Evolutionary conservation across 2,888 invertebrate genomes (phyloP), one percentile per base, ranked within the genome.

Genomic region (Chymomyza amoena): DNA sequence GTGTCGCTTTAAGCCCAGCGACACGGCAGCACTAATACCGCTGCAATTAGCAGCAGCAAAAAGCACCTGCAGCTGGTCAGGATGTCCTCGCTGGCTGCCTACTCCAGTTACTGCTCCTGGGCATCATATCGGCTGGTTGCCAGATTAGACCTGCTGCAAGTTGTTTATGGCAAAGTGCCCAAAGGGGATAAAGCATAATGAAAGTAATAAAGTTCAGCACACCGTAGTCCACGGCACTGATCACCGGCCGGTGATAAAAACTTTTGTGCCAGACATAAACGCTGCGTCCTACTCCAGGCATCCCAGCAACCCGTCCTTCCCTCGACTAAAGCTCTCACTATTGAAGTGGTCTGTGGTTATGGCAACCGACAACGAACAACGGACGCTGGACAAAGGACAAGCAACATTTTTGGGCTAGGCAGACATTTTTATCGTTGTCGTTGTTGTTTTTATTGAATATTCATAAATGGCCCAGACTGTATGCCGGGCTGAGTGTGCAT

Each of bases 401-500:
- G 36, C 45, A 45, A 45, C 62, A 62, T 45, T 15, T 45, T 62
- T 50, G 63, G 63, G 62, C 15, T 39, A 51, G 64, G 77, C 88
- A 90, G 89, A 89, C 89, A 81, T 79, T 89, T 89, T 89, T 89
- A 89, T 90, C 89, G 89, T 69, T 77, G 45, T n/a, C 68, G 50
- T 72, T 81, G 68, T 76, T 84, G 78, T 79, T 88, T 84, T 84
- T 89, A 88, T 89, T 89, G 89, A 90, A 89, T 89, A 90, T 89
- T 89, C 90, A 89, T 39, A 61, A 51, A 20, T 62, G 50, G 50
- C 20, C 18, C 20, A 13, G 50, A 45, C 45, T 50, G 62, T 4
- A 36, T 5, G 7, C 2, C 20, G 15, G n/a, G 13, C 1, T 6
- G 51, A 4, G 51, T 51, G 13, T 51, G 51, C 9, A 6, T 32